Base-by-base conservation (phyloP, 2,113 vertebrate genomes). In the Chrysochloris asiatica region DNA sequence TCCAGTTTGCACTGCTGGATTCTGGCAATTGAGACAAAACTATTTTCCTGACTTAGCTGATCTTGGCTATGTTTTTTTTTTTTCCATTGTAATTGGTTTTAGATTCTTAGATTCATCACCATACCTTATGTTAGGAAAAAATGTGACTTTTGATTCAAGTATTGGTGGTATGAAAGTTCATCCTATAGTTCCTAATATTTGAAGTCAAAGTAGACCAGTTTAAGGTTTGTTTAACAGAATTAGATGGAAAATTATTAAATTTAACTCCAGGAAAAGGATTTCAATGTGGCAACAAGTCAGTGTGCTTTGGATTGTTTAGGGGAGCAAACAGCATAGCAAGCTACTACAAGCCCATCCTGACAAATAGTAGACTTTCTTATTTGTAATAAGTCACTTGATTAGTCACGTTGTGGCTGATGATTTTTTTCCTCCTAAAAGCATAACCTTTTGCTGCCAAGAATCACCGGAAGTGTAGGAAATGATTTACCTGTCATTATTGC, bases 381-480 rank as follows among this genome's bases (percentile, higher is more conserved):
- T 95, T 95, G 92, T 96, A 96, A 82, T 93, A 97, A 97, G 80
- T 95, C 96, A 95, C 94, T 94, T 91, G 96, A 96, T 97, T 95
- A 98, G 95, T 98, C 97, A 97, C 94, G n/a, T n/a, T 97, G 95
- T 98, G 95, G 93, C 94, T 97, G 96, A 96, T 97, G 93, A 83
- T 89, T 95, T 92, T 92, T 93, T 91, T 65, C 52, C 83, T 56
- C 16, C 65, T 83, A 77, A 91, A 96, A 93, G 90, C 94, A 96
- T 96, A n/a, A n/a, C n/a, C n/a, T n/a, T n/a, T n/a, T n/a, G n/a
- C 95, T 98, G 97, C 98, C 97, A 98, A 97, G 96, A 98, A 97
- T 97, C 96, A 92, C 97, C 93, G 96, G 97, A 98, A 98, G 96
- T 96, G 96, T 97, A 96, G 97, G 97, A 97, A 98, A 98, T 98